phyloP scores from a whole-genome alignment of 2,113 vertebrate genomes.

The Danio rerio region DNA sequence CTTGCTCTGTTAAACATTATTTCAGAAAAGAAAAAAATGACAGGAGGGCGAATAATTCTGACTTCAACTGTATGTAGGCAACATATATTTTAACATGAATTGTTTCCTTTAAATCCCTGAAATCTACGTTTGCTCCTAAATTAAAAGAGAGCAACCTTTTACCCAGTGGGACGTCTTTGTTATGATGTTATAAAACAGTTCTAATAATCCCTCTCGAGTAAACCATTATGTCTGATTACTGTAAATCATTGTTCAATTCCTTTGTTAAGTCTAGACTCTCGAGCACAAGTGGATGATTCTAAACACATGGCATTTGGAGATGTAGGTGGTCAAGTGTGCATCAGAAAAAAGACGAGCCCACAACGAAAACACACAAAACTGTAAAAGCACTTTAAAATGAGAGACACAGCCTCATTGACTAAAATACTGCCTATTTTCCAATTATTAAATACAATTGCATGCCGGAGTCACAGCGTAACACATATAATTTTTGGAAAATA shows the following conservation, averaged over 20 bases:
- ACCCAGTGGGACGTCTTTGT: background rate
- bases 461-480: background rate
- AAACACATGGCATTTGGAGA: slow-evolving; percentile 15
- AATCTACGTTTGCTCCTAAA: background rate
- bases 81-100: background rate
- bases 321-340: slow-evolving; percentile 31
- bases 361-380: slow-evolving; percentile 1
- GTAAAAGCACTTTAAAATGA: background rate
- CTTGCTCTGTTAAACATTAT: too few species aligned
- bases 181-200: background rate
- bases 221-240: background rate
- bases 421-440: background rate
- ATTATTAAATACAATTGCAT: background rate
- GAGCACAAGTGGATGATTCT: slow-evolving; percentile 30
- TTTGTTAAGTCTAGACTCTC: slow-evolving; percentile 29
- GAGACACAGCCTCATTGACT: background rate
- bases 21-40: too few species aligned
- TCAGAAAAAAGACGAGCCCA: slow-evolving; percentile 30
- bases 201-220: background rate
- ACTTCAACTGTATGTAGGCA: too few species aligned
- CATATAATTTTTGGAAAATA: too few species aligned
- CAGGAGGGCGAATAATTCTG: too few species aligned
- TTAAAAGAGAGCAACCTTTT: background rate
- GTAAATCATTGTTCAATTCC: slow-evolving; percentile 15
- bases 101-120: background rate